Evolutionary conservation across 2,797 vertebrate species (phyloP), one percentile per base, ranked within the genome.

Genomic region (Vultur gryphus): DNA sequence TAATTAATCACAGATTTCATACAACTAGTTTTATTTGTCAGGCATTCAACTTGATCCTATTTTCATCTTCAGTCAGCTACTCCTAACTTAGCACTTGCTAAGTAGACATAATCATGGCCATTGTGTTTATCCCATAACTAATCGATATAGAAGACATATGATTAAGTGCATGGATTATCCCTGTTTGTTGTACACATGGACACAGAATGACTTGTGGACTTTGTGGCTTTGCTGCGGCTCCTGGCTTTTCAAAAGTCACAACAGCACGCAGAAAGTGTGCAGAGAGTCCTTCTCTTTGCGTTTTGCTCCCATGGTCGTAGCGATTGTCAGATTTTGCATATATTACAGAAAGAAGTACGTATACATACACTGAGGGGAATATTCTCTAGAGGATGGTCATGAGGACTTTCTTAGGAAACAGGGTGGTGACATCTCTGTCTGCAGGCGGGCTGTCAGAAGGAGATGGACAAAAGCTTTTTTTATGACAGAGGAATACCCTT

Each of bases 151-250:
- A 62, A 39, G 24, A 17, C 19, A 61, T 16, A 8, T 6, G 59
- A 10, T 9, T 28, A 57, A 69, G n/a, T 11, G 19, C 3, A 0
- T 35, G 55, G 31, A 35, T 81, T 58, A 6, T 59, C 59, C 15
- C 17, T 84, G 44, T 28, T 73, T 33, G 29, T 51, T 64, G n/a
- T 39, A 43, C 16, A 29, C 3, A 3, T 5, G 10, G 28, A 20
- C 5, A 9, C 31, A 70, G 55, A 84, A 31, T 31, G 19, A 25
- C 7, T 16, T 46, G 31, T 25, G n/a, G 44, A 11, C 25, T 75
- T 66, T 5, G 29, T n/a, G 48, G 49, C 52, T 78, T 62, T 0
- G 1, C 14, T 24, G 62, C 1, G 0, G 41, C n/a, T 71, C 18
- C 41, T 85, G 62, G 25, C 31, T 78, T 71, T 85, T n/a, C 37